Percentiles rank a stretch among this genome's conserved stretches.
These are phyloP conservation scores for Hesperophylax magnus DNA, from an alignment of 1,140 invertebrate species.

Conservation along the genomic window DNA sequence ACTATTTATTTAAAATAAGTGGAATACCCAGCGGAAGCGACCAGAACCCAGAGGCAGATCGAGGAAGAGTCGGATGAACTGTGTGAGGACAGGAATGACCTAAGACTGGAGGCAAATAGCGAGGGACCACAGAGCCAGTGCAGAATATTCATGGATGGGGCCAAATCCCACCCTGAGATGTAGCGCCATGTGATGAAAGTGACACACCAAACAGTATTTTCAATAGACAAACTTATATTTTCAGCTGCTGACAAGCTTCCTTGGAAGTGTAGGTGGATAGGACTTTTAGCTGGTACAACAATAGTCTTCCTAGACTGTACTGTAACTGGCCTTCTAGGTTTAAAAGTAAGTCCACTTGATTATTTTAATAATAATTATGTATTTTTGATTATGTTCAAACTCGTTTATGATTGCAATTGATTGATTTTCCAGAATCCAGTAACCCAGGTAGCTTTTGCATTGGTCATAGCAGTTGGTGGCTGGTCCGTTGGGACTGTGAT, in stretches of 20 bases:
- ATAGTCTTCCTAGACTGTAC: conserved; percentile 29
- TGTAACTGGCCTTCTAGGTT: conserved; percentile 22
- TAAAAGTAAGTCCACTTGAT: conserved; percentile 12
- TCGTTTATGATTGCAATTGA: background rate
- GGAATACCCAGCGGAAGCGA: too few species aligned
- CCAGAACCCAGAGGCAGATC: too few species aligned
- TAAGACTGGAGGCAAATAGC: too few species aligned
- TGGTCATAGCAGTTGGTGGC: conserved; percentile 63
- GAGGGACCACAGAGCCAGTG: too few species aligned
- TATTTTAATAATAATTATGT: background rate
- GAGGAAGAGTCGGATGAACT: too few species aligned
- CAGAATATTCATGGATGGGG: too few species aligned
- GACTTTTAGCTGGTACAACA: background rate
- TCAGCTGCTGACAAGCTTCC: conserved; percentile 15
- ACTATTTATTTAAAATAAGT: too few species aligned
- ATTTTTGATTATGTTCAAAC: background rate
- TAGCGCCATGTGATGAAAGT: too few species aligned
- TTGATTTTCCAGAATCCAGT: conserved; percentile 61
- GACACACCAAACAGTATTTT: too few species aligned
- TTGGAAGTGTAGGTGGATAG: conserved; percentile 16
- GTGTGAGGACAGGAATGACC: too few species aligned
- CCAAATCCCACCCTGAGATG: too few species aligned
- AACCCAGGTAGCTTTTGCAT: conserved; percentile 66
- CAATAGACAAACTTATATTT: background rate
- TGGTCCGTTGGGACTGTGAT: conserved; percentile 62